phyloP scores from a whole-genome alignment of 2,797 vertebrate species.

The Threskiornis aethiopicus region DNA sequence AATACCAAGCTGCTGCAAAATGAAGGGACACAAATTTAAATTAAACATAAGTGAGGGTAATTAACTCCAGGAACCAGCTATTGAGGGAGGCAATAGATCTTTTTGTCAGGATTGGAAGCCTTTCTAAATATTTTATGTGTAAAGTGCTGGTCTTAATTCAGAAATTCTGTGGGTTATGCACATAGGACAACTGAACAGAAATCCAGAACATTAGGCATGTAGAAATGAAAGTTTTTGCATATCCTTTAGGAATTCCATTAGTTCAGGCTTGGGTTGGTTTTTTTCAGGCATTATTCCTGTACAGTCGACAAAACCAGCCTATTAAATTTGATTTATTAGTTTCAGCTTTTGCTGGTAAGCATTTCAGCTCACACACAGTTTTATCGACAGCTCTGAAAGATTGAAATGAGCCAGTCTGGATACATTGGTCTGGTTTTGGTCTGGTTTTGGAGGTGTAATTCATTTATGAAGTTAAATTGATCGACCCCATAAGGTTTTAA shows the following conservation, averaged over 20 bases:
- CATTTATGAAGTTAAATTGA: slow-evolving; percentile 36
- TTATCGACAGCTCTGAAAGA: slow-evolving; percentile 30
- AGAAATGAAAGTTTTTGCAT: slow-evolving; percentile 15
- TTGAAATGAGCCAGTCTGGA: slow-evolving; percentile 11
- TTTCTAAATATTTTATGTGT: slow-evolving; percentile 20
- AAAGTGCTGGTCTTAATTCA: slow-evolving; percentile 6
- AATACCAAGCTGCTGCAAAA: not conserved
- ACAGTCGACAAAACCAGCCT: not conserved
- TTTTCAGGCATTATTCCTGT: slow-evolving; percentile 24
- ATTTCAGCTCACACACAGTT: slow-evolving; percentile 16
- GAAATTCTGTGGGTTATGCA: not conserved
- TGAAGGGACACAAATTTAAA: not conserved
- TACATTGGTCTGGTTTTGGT: slow-evolving; percentile 46
- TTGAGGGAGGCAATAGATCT: not conserved
- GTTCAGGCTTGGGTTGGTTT: not conserved
- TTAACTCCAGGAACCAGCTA: not conserved
- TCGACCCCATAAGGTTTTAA: slow-evolving; percentile 36
- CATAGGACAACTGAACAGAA: not conserved
- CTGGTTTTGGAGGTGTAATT: slow-evolving; percentile 48
- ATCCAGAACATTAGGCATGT: not conserved
- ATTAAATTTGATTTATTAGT: slow-evolving; percentile 55
- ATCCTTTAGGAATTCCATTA: slow-evolving; percentile 15
- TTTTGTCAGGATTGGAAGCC: not conserved
- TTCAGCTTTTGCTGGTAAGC: slow-evolving; percentile 46
- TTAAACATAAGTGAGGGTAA: not conserved